Base-by-base conservation (phyloP, 2,113 vertebrate species). In the Mirza zaza region DNA sequence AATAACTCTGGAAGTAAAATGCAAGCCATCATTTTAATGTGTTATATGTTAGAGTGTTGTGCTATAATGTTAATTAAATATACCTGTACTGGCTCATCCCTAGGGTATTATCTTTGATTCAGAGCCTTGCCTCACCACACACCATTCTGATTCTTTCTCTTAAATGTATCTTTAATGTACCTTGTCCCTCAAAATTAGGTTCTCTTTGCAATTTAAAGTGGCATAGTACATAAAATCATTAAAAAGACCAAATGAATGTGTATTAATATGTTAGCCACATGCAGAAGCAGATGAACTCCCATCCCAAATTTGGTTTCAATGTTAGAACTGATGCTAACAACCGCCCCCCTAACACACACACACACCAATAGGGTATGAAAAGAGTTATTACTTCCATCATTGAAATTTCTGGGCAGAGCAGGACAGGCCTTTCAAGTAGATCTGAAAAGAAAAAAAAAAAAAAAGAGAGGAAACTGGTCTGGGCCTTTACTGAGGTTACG, bases 1-100 rank as follows among this genome's bases (percentile, higher is more conserved):
- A 90, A 83, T 59, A 87, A 91, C 85, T 29, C 70, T 42, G 20
- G 23, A 96, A 87, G 50, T 91, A 95, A 85, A 95, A 93, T 55
- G 5, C 6, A 59, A 77, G 67, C 11, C 45, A 13, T 91, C n/a
- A 71, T 91, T 86, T 88, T 75, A 91, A 55, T 83, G 79, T 29
- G 45, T 86, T 79, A 34, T n/a, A 13, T 29, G 52, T 34, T 34
- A 32, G 2, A 73, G 15, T 32, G 6, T 65, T 86, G 90, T 85
- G 2, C 27, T 67, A 7, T 52, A 42, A 48, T 5, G 6, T 55
- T 84, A 15, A 17, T 68, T 88, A 95, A 92, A 88, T 82, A 36
- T 2, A 34, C 34, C 21, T 42, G 20, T 73, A 7, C 45, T 82
- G 75, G 7, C 39, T 73, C 61, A 88, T 63, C 42, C 13, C 50